Evolutionary conservation across 1,140 invertebrate genomes (phyloP), one percentile per base, ranked within the genome.

Genomic region (Drosophila teissieri): DNA sequence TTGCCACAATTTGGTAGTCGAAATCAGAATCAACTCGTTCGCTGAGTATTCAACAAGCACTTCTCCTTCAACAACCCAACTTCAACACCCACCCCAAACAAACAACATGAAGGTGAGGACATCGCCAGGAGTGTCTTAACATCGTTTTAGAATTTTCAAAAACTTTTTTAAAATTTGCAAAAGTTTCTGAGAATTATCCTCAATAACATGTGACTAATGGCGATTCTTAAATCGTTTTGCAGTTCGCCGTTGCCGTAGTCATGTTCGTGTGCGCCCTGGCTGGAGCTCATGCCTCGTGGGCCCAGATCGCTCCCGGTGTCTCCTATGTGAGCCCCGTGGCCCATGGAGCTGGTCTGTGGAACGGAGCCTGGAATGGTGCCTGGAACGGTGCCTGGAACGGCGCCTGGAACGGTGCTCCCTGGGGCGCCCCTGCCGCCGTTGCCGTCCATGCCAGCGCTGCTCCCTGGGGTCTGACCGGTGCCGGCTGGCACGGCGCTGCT

Each of bases 11-110:
- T 92, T 92, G 73, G 88, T 86, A 77, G 76, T 90, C 73, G 70
- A 90, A 92, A 90, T 92, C 91, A 92, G 91, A 92, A 91, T 91
- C 79, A 90, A 91, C 73, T 89, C 91, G 82, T 90, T 91, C 90
- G 77, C 78, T 90, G 90, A 92, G 89, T 90, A 78, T 77, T 84
- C 76, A 89, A 90, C 89, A 72, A 80, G 70, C 69, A 83, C 81
- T 80, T 69, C 57, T 89, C 70, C 68, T 88, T 73, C 77, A 84
- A 79, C 67, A 73, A 73, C 70, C 69, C 56, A 73, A 75, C 73
- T 78, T 58, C 62, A 77, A 74, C n/a, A 64, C 73, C 60, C 62
- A 78, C 55, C 79, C 56, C 60, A 69, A 60, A 74, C 62, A 80
- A 80, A 55, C 82, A 92, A 91, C 91, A 92, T 92, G 91, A 92